phyloP scores from a whole-genome alignment of 2,797 vertebrate species.

The Vipera latastei region DNA sequence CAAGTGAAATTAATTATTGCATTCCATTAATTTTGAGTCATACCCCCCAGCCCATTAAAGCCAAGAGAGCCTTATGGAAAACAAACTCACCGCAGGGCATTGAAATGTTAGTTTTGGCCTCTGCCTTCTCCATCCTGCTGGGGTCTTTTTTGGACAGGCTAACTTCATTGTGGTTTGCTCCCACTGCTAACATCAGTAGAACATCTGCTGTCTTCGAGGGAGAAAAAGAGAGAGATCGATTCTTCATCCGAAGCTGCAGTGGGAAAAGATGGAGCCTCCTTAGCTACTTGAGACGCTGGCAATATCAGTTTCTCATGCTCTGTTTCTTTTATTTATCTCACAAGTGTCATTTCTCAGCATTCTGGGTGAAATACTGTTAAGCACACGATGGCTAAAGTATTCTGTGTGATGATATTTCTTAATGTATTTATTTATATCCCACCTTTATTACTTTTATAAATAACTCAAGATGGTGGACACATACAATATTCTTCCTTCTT shows the following conservation, averaged over 20 bases:
- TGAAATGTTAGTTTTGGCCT: slow-evolving; percentile 66
- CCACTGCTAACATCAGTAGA: slow-evolving; percentile 9
- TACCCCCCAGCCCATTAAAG: slow-evolving; percentile 60
- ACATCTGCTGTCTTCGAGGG: slow-evolving; percentile 58
- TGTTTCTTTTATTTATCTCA: slow-evolving; percentile 40
- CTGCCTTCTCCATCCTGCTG: slow-evolving; percentile 51
- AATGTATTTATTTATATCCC: background rate
- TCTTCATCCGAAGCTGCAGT: slow-evolving; percentile 23
- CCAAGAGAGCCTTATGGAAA: slow-evolving; percentile 64
- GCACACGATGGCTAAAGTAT: background rate
- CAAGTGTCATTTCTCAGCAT: slow-evolving; percentile 39
- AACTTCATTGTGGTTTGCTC: slow-evolving; percentile 5
- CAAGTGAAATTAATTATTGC: slow-evolving; percentile 70
- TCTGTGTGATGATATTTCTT: background rate
- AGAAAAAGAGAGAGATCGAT: background rate
- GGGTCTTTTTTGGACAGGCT: slow-evolving; percentile 36
- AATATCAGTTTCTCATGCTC: slow-evolving; percentile 45
- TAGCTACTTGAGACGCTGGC: slow-evolving; percentile 35
- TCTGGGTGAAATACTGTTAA: slow-evolving; percentile 10
- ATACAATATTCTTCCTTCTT: background rate
- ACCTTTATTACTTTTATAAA: background rate
- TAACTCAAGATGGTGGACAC: background rate
- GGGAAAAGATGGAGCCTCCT: slow-evolving; percentile 37
- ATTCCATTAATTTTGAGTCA: slow-evolving; percentile 73
- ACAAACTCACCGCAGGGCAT: slow-evolving; percentile 63